These are phyloP conservation scores for Clitarchus hookeri DNA, from an alignment of 2,888 invertebrate genomes.

Conservation along the genomic window DNA sequence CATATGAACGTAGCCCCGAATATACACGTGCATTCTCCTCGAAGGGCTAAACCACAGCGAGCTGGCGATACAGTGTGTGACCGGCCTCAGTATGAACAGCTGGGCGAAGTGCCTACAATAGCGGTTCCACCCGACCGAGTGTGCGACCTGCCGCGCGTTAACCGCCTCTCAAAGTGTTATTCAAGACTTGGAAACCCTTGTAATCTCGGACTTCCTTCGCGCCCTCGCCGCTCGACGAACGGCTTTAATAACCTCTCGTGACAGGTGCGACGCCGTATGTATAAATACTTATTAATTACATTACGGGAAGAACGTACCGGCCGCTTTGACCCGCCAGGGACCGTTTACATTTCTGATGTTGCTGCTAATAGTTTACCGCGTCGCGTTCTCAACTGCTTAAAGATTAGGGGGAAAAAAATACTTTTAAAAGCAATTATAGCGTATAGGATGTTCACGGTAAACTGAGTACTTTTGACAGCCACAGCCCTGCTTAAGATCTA, in stretches of 20 bases:
- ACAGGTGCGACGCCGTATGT: not conserved
- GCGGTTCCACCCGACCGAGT: not conserved
- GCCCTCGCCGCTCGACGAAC: not conserved
- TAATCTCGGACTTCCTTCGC: not conserved
- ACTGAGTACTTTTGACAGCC: no score
- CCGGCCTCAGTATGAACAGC: no score
- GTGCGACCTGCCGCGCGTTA: not conserved
- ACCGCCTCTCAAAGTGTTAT: not conserved
- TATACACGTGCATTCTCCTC: no score
- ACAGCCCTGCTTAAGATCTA: no score
- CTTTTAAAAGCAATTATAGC: no score
- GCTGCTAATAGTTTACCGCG: not conserved
- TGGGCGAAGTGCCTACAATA: no score
- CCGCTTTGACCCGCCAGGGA: not conserved
- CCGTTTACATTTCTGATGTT: not conserved
- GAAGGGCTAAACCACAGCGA: no score
- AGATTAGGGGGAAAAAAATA: no score
- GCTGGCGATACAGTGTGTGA: no score
- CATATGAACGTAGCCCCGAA: no score
- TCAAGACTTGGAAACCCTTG: not conserved
- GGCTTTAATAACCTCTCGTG: not conserved
- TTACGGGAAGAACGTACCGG: not conserved
- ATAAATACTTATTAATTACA: not conserved
- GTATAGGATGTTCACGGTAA: no score
- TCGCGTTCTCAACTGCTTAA: no score